Evolutionary conservation across 2,888 invertebrate genomes (phyloP).

Genomic region (Eilema depressum): DNA sequence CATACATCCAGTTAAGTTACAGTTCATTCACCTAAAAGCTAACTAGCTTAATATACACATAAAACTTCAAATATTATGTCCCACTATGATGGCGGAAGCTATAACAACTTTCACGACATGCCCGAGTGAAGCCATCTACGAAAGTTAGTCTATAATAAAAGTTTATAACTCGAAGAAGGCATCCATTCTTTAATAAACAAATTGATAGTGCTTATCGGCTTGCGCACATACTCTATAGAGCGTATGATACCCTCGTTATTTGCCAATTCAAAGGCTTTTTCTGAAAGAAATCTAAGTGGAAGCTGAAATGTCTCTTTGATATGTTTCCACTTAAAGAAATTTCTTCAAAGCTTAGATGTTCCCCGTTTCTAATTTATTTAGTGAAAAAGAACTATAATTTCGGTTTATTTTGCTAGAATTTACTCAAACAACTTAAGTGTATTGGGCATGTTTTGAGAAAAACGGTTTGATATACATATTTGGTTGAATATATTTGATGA

Average conservation of each 20-base stretch:
- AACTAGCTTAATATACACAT: too few species aligned
- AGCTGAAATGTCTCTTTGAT: background rate
- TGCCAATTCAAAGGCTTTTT: background rate
- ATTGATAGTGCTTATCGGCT: background rate
- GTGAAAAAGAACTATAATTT: background rate
- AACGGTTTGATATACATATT: background rate
- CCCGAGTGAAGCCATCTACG: background rate
- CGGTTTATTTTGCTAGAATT: background rate
- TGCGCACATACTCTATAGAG: constrained; percentile 1
- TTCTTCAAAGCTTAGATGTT: background rate
- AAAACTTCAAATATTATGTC: background rate
- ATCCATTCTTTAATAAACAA: background rate
- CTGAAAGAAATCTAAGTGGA: background rate
- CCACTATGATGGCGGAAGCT: background rate
- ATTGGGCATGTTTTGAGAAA: background rate
- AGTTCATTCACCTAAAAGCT: background rate
- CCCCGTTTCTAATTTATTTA: background rate
- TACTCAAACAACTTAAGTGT: background rate
- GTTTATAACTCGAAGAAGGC: background rate
- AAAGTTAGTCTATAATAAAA: background rate
- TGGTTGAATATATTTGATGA: too few species aligned
- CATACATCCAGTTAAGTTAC: background rate
- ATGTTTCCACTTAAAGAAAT: background rate
- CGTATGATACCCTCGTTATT: background rate
- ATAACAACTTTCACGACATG: background rate